Percentiles rank a stretch among this genome's conserved stretches.
Conservation (phyloP, 2,113 vertebrate species). For the Tamias sibiricus region DNA sequence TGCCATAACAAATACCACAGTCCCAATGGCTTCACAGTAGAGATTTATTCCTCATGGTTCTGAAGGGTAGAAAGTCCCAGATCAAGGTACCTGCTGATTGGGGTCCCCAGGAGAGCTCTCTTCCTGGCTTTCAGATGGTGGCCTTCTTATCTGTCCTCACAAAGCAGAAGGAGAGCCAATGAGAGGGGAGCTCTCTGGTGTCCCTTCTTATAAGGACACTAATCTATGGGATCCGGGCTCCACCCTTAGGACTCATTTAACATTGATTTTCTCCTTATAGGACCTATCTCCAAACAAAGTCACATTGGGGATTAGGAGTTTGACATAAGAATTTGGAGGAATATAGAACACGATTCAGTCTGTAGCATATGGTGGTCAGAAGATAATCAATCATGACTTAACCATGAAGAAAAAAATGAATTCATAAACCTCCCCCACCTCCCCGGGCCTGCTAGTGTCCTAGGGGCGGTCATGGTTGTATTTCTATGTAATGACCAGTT, state of each 20-base stretch:
- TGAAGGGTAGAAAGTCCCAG: background rate
- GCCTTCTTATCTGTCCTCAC: background rate
- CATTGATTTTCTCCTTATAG: background rate
- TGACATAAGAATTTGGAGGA: background rate
- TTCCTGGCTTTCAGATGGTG: background rate
- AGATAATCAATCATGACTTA: background rate
- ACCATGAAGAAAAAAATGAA: background rate
- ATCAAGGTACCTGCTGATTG: background rate
- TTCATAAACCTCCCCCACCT: too few species aligned
- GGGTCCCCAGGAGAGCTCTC: background rate
- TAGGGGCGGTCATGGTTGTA: background rate
- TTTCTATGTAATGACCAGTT: background rate
- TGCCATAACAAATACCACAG: background rate
- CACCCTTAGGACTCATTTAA: background rate
- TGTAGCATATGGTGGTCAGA: background rate
- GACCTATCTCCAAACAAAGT: background rate
- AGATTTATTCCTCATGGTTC: background rate
- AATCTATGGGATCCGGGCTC: background rate
- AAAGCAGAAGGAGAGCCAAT: too few species aligned
- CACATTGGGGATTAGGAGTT: background rate
- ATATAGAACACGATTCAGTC: background rate
- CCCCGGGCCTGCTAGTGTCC: background rate
- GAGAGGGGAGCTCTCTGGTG: background rate
- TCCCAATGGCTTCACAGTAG: background rate
- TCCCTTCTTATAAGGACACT: background rate